Percentiles rank a stretch among this genome's conserved stretches.
phyloP scores from a whole-genome alignment of 2,888 invertebrate genomes.

The Eurytoma californica region DNA sequence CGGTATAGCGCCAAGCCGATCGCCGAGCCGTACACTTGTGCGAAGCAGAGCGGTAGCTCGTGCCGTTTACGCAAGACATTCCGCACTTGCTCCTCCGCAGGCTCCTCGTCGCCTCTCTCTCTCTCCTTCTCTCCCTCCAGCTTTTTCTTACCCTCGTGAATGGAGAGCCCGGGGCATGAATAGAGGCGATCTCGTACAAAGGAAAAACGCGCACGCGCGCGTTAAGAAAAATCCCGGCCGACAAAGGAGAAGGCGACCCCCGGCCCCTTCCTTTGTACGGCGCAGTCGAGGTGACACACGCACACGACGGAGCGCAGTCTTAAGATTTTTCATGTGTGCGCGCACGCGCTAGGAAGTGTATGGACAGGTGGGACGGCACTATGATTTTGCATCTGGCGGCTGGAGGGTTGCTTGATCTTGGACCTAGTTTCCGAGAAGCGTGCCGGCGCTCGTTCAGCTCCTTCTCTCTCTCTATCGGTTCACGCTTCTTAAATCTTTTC shows the following conservation, averaged over 20 bases:
- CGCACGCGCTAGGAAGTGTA: constrained; percentile 65
- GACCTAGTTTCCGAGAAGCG: constrained; percentile 69
- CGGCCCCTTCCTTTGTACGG: constrained; percentile 64
- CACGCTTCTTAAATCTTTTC: constrained; percentile 59
- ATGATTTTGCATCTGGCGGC: constrained; percentile 73
- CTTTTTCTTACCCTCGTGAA: constrained; percentile 18
- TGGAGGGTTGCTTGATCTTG: constrained; percentile 64
- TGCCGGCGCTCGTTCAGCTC: constrained; percentile 53
- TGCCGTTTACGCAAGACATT: constrained; percentile 71
- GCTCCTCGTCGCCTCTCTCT: neutral
- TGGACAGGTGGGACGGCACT: constrained; percentile 71
- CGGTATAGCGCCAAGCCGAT: constrained; percentile 6
- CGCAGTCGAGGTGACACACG: constrained; percentile 71
- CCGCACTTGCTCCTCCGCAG: constrained; percentile 70
- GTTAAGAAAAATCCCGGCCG: constrained; percentile 66
- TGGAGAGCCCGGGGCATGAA: constrained; percentile 29
- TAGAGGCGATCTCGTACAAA: constrained; percentile 40
- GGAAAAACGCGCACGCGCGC: constrained; percentile 36
- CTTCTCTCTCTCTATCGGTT: constrained; percentile 55
- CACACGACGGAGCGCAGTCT: constrained; percentile 57
- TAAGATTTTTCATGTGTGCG: constrained; percentile 20
- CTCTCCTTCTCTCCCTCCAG: constrained; percentile 11
- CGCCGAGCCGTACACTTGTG: constrained; percentile 69
- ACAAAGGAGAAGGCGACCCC: constrained; percentile 68
- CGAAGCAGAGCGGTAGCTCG: constrained; percentile 28